Evolutionary conservation across 2,888 invertebrate genomes (phyloP).

Genomic region (Plemyria rubiginata): DNA sequence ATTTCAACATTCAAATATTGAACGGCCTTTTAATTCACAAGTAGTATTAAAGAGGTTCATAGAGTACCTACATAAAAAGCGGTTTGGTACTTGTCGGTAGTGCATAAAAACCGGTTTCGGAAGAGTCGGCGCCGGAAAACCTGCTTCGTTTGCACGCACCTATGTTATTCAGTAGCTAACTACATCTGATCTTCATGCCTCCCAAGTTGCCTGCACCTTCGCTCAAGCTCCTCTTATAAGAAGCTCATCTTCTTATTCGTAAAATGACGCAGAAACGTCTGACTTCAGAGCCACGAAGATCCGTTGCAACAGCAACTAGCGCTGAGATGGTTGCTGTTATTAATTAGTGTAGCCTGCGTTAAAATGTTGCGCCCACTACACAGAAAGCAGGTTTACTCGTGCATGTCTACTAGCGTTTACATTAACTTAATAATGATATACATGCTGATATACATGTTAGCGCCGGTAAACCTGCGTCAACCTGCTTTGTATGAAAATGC

Average conservation of each 20-base stretch:
- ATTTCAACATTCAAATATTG: no score
- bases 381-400: constrained; percentile 2
- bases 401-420: neutral
- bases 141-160: no score
- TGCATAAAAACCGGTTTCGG: no score
- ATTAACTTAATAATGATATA: neutral
- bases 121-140: no score
- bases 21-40: no score
- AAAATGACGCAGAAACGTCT: neutral
- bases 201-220: neutral
- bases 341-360: neutral
- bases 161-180: neutral
- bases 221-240: neutral
- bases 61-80: no score
- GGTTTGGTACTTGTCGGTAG: no score
- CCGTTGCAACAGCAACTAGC: neutral
- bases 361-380: neutral
- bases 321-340: no score
- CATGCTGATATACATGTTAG: neutral
- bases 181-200: neutral
- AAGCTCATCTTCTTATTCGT: neutral
- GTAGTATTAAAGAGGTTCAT: no score
- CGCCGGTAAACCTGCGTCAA: constrained; percentile 8
- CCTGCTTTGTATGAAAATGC: constrained; percentile 22
- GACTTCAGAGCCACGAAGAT: neutral